Conservation (phyloP, 2,797 vertebrate genomes). For the Hapalemur alaotrensis region DNA sequence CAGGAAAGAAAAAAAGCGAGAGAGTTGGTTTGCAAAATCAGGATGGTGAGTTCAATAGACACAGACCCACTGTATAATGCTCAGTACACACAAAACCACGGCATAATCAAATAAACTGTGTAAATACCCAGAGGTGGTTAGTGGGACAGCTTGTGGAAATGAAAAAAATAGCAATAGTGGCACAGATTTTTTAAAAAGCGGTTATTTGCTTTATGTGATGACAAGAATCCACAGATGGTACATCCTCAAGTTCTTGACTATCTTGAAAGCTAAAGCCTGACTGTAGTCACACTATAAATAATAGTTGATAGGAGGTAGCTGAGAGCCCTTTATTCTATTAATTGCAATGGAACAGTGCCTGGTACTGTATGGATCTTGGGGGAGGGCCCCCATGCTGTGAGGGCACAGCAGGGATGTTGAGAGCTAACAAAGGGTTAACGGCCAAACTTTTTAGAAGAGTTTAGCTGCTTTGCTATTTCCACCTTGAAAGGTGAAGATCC, state of each 20-base stretch:
- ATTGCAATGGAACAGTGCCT: not conserved
- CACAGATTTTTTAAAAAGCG: conserved; percentile 60
- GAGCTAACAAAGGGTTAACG: not conserved
- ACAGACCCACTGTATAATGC: not conserved
- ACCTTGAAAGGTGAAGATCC: not conserved
- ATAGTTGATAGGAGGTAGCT: too few relatives aligned
- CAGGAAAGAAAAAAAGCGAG: conserved; percentile 26
- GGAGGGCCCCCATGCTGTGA: not conserved
- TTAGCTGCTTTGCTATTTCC: not conserved
- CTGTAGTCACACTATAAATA: not conserved
- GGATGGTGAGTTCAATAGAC: not conserved
- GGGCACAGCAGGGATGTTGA: not conserved
- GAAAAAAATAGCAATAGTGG: conserved; percentile 67
- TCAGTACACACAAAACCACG: not conserved
- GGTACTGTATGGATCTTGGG: not conserved
- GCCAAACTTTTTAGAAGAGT: not conserved
- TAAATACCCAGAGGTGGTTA: conserved; percentile 71
- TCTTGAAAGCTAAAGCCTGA: not conserved
- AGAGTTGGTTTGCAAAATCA: conserved; percentile 24
- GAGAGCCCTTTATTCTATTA: not conserved
- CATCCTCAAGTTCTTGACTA: not conserved
- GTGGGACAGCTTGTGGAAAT: conserved; percentile 49
- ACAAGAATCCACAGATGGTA: conserved; percentile 58
- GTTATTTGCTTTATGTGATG: conserved; percentile 67
- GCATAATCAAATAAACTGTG: conserved; percentile 65